Evolutionary conservation across 2,113 vertebrate genomes (phyloP).

Genomic region (Notarius lentiginosus): DNA sequence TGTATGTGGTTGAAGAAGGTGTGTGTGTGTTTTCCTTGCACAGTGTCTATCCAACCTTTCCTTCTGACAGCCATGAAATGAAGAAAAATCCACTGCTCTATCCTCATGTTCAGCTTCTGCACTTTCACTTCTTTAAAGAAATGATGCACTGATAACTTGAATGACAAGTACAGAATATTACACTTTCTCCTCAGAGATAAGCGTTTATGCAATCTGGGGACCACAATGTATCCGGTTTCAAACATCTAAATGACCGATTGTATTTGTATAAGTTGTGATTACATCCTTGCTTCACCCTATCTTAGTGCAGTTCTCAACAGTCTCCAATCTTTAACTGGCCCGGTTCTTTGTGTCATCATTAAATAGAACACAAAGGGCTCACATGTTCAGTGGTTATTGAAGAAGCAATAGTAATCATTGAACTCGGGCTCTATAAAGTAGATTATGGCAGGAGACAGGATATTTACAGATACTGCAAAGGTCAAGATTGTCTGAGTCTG

Average conservation of each 20-base stretch:
- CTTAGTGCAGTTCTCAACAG: background rate
- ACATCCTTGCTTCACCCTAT: background rate
- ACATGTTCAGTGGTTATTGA: conserved; percentile 53
- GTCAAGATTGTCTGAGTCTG: conserved; percentile 54
- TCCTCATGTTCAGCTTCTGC: conserved; percentile 54
- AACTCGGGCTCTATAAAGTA: conserved; percentile 51
- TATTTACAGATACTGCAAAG: conserved; percentile 59
- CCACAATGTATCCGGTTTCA: background rate
- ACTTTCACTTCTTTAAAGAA: conserved; percentile 48
- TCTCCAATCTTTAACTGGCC: conserved; percentile 32
- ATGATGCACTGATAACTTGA: background rate
- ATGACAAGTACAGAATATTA: background rate
- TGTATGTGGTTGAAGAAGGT: conserved; percentile 49
- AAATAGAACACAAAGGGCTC: conserved; percentile 46
- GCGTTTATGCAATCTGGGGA: background rate
- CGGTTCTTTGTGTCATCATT: conserved; percentile 24
- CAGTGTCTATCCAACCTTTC: conserved; percentile 73
- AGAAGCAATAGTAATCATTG: conserved; percentile 56
- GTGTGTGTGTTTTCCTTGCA: conserved; percentile 63
- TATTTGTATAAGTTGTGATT: background rate
- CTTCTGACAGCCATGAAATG: conserved; percentile 84
- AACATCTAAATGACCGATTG: too few relatives aligned
- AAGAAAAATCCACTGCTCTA: conserved; percentile 80
- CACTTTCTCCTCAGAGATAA: background rate
- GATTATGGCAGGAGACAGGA: conserved; percentile 53